Conservation (phyloP, 2,888 invertebrate species). For the Lithophane ornitopus region DNA sequence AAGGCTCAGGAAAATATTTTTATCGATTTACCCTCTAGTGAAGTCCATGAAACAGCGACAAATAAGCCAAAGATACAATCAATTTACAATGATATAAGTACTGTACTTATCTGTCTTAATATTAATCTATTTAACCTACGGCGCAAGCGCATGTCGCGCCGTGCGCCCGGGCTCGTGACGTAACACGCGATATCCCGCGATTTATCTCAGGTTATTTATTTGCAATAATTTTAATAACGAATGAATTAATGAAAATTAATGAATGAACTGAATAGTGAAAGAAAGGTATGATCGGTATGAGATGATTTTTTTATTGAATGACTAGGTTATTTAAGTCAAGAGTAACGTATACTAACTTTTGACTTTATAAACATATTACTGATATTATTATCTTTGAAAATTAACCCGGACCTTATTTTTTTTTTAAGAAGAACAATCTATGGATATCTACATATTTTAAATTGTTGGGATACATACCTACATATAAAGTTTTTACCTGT, state of each 20-base stretch:
- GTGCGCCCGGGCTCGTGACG: conserved; percentile 73
- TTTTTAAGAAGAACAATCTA: no score
- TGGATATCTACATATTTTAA: no score
- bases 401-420: no score
- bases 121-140: conserved; percentile 67
- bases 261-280: conserved; percentile 48
- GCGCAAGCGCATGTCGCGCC: conserved; percentile 75
- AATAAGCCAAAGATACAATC: conserved; percentile 1
- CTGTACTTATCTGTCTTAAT: conserved; percentile 48
- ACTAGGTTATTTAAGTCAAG: no score
- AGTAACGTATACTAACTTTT: no score
- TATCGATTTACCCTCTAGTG: background rate
- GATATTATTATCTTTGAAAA: no score
- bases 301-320: no score
- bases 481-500: no score
- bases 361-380: no score
- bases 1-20: background rate
- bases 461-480: no score
- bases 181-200: conserved; percentile 76
- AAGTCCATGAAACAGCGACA: background rate
- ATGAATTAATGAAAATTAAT: no score
- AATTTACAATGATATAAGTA: conserved; percentile 13
- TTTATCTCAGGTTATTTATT: conserved; percentile 84
- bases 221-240: conserved; percentile 85
- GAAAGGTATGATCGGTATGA: no score